Percentiles rank a stretch among this genome's conserved stretches.
Evolutionary conservation across 2,113 vertebrate genomes (phyloP).

Genomic region (Oenanthe melanoleuca): DNA sequence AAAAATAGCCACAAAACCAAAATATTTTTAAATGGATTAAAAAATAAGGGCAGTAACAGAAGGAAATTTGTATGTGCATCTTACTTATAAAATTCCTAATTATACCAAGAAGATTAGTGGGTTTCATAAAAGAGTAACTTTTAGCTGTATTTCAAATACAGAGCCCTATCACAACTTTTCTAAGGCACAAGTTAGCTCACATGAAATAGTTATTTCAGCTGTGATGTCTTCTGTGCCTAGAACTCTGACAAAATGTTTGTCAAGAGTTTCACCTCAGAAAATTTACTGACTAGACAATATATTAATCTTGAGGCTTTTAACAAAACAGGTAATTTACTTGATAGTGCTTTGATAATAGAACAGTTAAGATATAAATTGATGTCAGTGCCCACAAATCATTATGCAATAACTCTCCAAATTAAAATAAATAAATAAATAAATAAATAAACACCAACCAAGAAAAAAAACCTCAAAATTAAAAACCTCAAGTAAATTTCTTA

Average conservation of each 20-base stretch:
- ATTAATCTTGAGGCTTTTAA: not conserved
- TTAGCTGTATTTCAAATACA: not conserved
- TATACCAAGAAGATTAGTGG: not conserved
- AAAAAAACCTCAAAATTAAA: not conserved
- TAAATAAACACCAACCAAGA: no score
- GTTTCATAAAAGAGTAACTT: not conserved
- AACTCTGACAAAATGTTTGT: not conserved
- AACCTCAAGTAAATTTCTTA: not conserved
- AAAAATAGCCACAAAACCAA: not conserved
- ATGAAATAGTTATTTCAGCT: not conserved
- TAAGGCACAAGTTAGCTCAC: not conserved
- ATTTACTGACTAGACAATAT: not conserved
- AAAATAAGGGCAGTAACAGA: not conserved
- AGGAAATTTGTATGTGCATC: not conserved
- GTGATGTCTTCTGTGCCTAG: not conserved
- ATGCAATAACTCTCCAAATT: not conserved
- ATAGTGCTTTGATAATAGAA: not conserved
- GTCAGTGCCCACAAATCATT: accelerated
- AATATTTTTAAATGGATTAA: not conserved
- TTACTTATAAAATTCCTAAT: not conserved
- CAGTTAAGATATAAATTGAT: not conserved
- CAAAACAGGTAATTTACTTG: not conserved
- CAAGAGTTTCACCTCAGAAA: not conserved
- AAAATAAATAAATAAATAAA: not conserved
- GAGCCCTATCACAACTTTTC: not conserved